Percentiles rank a stretch among this genome's conserved stretches.
Evolutionary conservation across 2,113 vertebrate species (phyloP).

Genomic region (Cinclus mexicanus): DNA sequence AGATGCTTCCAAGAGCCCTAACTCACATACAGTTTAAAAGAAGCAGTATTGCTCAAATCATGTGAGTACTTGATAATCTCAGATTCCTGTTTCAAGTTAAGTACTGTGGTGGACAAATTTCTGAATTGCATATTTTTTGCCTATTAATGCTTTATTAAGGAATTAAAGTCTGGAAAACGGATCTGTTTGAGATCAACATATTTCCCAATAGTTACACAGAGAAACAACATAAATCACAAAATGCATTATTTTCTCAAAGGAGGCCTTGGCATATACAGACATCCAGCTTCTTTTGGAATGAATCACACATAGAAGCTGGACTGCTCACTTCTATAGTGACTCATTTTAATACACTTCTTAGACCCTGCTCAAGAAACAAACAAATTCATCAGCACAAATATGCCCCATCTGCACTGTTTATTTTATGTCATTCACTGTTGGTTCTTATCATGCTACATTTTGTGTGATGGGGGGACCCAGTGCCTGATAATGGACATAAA

Average conservation of each 20-base stretch:
- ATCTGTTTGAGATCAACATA: conserved; percentile 8
- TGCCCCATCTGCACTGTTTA: not conserved
- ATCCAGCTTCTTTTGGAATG: conserved; percentile 40
- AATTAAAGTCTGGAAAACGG: not conserved
- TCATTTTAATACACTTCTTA: not conserved
- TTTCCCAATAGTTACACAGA: not conserved
- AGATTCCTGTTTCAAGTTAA: conserved; percentile 35
- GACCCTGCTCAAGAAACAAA: not conserved
- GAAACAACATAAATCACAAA: conserved; percentile 33
- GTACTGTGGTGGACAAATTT: conserved; percentile 7
- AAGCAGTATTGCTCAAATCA: conserved; percentile 31
- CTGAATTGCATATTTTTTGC: not conserved
- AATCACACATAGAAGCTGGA: conserved; percentile 36
- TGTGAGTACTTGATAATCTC: conserved; percentile 47
- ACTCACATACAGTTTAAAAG: conserved; percentile 3
- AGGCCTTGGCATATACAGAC: conserved; percentile 3
- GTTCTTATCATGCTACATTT: not conserved
- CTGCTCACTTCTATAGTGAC: conserved; percentile 6
- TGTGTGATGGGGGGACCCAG: not conserved
- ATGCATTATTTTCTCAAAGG: conserved; percentile 34
- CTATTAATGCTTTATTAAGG: conserved; percentile 31
- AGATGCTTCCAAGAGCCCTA: conserved; percentile 21
- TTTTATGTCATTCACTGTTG: not conserved
- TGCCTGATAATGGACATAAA: not conserved
- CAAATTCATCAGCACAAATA: not conserved